Evolutionary conservation across 2,113 vertebrate genomes (phyloP).

Genomic region (Misgurnus mizolepis): DNA sequence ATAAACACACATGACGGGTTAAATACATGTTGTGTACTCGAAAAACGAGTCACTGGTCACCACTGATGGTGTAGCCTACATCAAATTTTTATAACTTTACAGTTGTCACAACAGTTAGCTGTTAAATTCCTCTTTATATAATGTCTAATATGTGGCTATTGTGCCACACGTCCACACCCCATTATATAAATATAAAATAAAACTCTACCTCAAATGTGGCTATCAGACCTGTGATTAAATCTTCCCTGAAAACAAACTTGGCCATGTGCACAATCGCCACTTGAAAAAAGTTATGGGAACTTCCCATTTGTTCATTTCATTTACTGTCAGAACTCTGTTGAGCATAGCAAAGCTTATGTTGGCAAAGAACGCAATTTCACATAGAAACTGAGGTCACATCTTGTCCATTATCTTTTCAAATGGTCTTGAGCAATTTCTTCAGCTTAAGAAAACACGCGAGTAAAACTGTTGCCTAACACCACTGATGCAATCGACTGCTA

Average conservation of each 20-base stretch:
- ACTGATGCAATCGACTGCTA: constrained; percentile 43
- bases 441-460: constrained; percentile 4
- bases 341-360: constrained; percentile 37
- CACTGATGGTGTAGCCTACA: too few relatives aligned
- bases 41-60: too few relatives aligned
- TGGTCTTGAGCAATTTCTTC: constrained; percentile 36
- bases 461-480: constrained; percentile 1
- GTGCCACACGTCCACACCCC: background rate
- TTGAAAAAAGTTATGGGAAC: constrained; percentile 30
- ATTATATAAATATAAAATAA: background rate
- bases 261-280: background rate
- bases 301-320: background rate
- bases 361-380: constrained; percentile 39
- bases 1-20: too few relatives aligned
- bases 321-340: constrained; percentile 11
- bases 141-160: background rate
- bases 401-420: constrained; percentile 25
- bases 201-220: constrained; percentile 18
- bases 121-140: background rate
- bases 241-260: background rate
- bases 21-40: too few relatives aligned
- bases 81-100: background rate
- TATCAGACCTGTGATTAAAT: constrained; percentile 37
- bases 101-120: background rate
- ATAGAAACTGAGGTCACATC: constrained; percentile 44